phyloP scores from a whole-genome alignment of 2,797 vertebrate genomes.

The Rhabdophis nuchalis region DNA sequence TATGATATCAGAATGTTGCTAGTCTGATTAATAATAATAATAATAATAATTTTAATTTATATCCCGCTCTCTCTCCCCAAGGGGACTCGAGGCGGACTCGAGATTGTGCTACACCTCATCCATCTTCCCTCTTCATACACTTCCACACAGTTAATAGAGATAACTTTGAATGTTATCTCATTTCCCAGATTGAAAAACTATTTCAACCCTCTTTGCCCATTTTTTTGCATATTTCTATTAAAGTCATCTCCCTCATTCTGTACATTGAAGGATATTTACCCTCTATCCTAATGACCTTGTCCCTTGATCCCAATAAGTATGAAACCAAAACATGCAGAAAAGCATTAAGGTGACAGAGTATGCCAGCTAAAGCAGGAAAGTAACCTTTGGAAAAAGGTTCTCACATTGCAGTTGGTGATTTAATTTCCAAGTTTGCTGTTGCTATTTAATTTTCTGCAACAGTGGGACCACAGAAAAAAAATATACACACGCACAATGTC shows the following conservation, averaged over 20 bases:
- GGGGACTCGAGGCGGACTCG: too few species aligned
- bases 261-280: neutral
- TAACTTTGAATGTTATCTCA: neutral
- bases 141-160: neutral
- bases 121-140: neutral
- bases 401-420: neutral
- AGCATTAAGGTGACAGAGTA: neutral
- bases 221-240: neutral
- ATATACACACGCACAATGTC: neutral
- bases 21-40: too few species aligned
- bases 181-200: neutral
- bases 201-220: neutral
- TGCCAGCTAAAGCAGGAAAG: neutral
- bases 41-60: too few species aligned
- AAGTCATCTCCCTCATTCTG: neutral
- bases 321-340: neutral
- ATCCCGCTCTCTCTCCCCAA: too few species aligned
- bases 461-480: neutral
- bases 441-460: neutral
- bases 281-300: neutral
- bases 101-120: neutral
- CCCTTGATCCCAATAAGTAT: neutral
- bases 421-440: neutral
- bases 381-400: neutral
- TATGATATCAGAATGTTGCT: neutral